These are phyloP conservation scores for Lordiphosa collinella DNA, from an alignment of 1,140 invertebrate species.

Conservation along the genomic window DNA sequence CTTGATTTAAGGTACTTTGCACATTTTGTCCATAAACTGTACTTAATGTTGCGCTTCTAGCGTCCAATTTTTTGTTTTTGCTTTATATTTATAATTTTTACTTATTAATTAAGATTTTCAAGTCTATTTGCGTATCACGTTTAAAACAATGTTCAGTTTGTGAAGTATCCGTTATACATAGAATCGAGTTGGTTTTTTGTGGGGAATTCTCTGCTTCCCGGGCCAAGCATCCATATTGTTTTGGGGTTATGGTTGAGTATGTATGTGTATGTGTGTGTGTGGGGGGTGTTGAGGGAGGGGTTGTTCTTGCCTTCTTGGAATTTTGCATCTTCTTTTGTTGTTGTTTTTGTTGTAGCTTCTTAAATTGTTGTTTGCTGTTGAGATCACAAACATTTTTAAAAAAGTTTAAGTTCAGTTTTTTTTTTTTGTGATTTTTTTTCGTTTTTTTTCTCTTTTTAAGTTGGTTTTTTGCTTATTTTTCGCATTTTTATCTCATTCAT, in stretches of 20 bases:
- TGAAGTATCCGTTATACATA: conserved; percentile 75
- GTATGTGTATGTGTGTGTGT: conserved; percentile 3
- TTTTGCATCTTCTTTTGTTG: conserved; percentile 72
- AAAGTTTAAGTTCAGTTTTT: conserved; percentile 70
- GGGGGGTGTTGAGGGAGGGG: conserved; percentile 5
- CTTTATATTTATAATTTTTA: conserved; percentile 73
- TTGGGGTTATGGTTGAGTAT: conserved; percentile 2
- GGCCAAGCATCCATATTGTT: neutral
- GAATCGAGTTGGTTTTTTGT: conserved; percentile 43
- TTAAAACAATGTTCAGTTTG: conserved; percentile 76
- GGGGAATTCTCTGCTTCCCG: conserved; percentile 17
- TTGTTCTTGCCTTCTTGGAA: conserved; percentile 46
- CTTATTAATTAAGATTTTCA: conserved; percentile 74
- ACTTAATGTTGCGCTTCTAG: conserved; percentile 74
- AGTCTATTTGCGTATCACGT: conserved; percentile 78
- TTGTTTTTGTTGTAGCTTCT: conserved; percentile 58
- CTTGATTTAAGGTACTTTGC: conserved; percentile 68
- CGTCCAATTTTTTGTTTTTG: conserved; percentile 54
- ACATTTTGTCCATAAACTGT: conserved; percentile 76
- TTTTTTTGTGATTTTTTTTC: conserved; percentile 50
- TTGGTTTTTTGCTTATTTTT: conserved; percentile 32
- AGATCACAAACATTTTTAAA: conserved; percentile 79
- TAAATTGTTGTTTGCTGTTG: conserved; percentile 72
- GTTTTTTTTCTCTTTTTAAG: conserved; percentile 42
- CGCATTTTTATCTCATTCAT: conserved; percentile 35